Base-by-base conservation (phyloP, 1,140 invertebrate genomes). In the Popillia japonica region DNA sequence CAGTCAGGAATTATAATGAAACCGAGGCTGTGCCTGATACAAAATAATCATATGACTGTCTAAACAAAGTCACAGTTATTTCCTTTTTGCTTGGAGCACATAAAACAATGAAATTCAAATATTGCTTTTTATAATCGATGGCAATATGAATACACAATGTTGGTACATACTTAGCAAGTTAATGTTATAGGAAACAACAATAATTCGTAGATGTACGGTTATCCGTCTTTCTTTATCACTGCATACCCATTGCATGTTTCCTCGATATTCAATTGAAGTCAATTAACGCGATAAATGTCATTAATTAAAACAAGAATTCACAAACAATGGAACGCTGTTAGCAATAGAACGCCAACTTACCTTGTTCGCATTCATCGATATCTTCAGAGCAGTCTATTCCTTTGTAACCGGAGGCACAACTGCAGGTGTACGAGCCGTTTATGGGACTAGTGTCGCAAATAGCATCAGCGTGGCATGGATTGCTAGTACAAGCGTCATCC, bases 371-470 rank as follows among this genome's bases (percentile, higher is more conserved):
- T 88, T 99, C 98, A 85, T 99, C 92, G 79, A 99, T 95, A 85
- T 99, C 97, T 83, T 96, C 92, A 0, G 96, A 96, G 83, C 98
- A 99, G 85, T 97, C 93, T 8, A 94, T 88, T 7, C 96, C 96
- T 86, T 96, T 96, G 87, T 95, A 98, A 6, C 96, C 96, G 2
- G 92, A 93, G 20, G 96, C 95, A 85, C 98, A 99, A 9, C 95
- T 96, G 86, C 98, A 99, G 10, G 96, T 93, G 86, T 96, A 97
- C 4, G 95, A 96, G 0, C 98, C 96, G 83, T 97, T 96, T 80
- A 98, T 96, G 9, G 97, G 97, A 80, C 95, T 98, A 0, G 97
- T 99, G 86, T 98, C 96, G 84, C 98, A 99, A 80, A 95, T 95
- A 6, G 97, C 96, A 79, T 96, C 96, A 0, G 93, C 92, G 82